These are phyloP conservation scores for Chloroclysta siterata DNA, from an alignment of 2,888 invertebrate genomes.

Conservation along the genomic window DNA sequence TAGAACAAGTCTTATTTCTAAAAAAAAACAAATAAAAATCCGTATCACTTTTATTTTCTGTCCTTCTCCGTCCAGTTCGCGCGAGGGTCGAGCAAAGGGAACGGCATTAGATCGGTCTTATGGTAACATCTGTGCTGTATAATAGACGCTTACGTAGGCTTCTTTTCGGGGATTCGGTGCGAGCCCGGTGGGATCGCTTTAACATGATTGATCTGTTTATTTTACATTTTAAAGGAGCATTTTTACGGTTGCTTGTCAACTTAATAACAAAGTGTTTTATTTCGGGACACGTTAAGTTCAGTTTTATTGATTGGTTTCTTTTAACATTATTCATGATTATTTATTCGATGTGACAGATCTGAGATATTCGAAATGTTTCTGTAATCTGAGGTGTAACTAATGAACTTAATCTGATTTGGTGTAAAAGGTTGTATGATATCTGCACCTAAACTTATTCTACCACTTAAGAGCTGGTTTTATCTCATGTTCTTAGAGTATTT, in stretches of 20 bases:
- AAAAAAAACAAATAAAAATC: conserved; percentile 69
- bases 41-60: conserved; percentile 76
- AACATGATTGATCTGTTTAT: conserved; percentile 86
- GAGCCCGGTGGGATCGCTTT: conserved; percentile 83
- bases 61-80: conserved; percentile 59
- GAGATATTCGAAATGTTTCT: conserved; percentile 56
- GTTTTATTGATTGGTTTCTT: conserved; percentile 84
- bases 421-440: conserved; percentile 1
- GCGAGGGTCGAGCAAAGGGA: conserved; percentile 57
- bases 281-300: conserved; percentile 80
- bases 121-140: conserved; percentile 83
- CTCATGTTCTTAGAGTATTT: neutral
- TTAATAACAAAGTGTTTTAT: conserved; percentile 85
- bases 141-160: conserved; percentile 84
- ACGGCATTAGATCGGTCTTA: conserved; percentile 73
- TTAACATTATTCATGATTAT: conserved; percentile 75
- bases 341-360: conserved; percentile 56
- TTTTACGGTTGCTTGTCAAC: conserved; percentile 85
- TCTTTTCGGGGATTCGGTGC: conserved; percentile 80
- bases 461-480: conserved; percentile 6
- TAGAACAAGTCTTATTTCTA: conserved; percentile 83
- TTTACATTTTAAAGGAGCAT: conserved; percentile 85
- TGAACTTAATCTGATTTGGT: conserved; percentile 29
- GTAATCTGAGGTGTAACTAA: conserved; percentile 37
- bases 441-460: neutral